A percentile compares a stretch with the other conserved stretches of the same genome.
Conservation (phyloP, 2,888 invertebrate genomes). For the Aporophyla nigra region DNA sequence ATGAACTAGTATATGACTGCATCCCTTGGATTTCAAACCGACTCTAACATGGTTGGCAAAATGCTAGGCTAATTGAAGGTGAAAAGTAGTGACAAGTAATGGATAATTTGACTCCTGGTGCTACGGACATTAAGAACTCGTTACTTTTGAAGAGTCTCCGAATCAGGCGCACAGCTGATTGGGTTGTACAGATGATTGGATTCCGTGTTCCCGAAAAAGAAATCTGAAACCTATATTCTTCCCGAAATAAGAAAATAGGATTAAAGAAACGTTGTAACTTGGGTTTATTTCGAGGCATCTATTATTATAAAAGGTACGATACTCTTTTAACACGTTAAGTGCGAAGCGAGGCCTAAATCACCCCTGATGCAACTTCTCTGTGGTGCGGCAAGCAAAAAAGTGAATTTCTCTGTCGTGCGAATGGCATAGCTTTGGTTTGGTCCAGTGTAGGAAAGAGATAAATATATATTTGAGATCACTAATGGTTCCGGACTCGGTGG, state of each 20-base stretch:
- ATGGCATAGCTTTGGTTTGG: no score
- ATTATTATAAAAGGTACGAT: constrained; percentile 2
- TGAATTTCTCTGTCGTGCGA: no score
- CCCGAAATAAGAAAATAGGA: not conserved
- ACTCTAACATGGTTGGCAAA: no score
- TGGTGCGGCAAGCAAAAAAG: no score
- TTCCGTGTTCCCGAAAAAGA: not conserved
- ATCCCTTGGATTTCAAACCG: no score
- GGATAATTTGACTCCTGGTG: not conserved
- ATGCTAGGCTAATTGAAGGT: not conserved
- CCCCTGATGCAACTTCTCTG: no score
- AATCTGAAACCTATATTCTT: not conserved
- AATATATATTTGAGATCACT: no score
- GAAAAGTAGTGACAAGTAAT: not conserved
- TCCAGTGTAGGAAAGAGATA: no score
- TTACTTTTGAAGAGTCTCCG: constrained; percentile 10
- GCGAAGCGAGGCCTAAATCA: no score
- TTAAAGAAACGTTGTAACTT: not conserved
- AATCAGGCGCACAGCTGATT: not conserved
- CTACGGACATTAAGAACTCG: not conserved
- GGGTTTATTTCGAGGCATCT: not conserved
- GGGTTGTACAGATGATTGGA: not conserved
- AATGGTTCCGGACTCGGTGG: no score
- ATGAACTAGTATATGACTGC: no score
- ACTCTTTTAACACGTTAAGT: not conserved